A percentile compares a stretch with the other conserved stretches of the same genome.
Evolutionary conservation across 2,888 invertebrate genomes (phyloP).

Genomic region (Eupithecia exiguata): DNA sequence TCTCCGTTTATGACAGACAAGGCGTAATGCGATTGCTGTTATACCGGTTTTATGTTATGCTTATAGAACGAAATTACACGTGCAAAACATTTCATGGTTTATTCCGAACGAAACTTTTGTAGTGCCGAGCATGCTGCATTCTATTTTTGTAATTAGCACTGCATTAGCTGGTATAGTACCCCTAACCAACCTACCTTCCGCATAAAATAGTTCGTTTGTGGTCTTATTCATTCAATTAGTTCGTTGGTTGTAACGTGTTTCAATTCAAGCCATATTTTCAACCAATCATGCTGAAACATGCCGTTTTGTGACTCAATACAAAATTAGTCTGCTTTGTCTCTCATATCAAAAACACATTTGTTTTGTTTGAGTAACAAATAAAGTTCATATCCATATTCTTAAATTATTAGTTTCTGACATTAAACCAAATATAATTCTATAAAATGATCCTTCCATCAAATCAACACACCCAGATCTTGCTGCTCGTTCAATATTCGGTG

Average conservation of each 20-base stretch:
- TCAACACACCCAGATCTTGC: slow-evolving; percentile 26
- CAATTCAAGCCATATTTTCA: too few species aligned
- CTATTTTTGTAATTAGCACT: neutral
- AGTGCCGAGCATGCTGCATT: neutral
- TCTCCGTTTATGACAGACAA: slow-evolving; percentile 33
- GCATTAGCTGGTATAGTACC: neutral
- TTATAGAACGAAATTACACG: neutral
- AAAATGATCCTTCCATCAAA: neutral
- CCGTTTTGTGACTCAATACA: neutral
- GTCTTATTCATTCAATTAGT: neutral
- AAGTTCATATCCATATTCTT: neutral
- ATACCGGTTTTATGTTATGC: slow-evolving; percentile 34
- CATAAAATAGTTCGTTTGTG: neutral
- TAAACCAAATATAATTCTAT: neutral
- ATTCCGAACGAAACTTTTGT: neutral
- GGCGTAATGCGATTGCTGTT: slow-evolving; percentile 28
- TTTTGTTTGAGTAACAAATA: neutral
- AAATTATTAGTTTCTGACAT: neutral
- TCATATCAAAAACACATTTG: neutral
- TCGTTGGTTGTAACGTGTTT: neutral
- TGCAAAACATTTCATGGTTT: neutral
- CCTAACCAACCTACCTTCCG: too few species aligned
- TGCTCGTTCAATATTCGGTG: slow-evolving; percentile 55
- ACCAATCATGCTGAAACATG: neutral
- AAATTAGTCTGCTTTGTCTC: neutral